Evolutionary conservation across 2,888 invertebrate genomes (phyloP), one percentile per base, ranked within the genome.

Genomic region (Dasypolia templi): DNA sequence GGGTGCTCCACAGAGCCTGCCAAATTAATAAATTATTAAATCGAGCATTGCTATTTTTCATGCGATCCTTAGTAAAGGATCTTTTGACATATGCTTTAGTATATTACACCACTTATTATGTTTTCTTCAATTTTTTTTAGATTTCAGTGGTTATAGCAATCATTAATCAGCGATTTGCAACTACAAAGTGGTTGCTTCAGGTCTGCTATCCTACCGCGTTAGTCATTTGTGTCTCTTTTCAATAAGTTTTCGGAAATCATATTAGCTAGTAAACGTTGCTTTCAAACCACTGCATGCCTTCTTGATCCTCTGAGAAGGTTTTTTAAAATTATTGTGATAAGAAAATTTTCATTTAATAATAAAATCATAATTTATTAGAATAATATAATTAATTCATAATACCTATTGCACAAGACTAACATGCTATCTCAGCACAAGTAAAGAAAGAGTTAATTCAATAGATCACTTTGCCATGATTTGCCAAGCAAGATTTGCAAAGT

Each of bases 21-120:
- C 17, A 67, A 75, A 46, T 55, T 6, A 55, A 46, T 46, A 44
- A 6, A 55, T 29, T 3, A 74, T 73, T 51, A 58, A 75, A 22
- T 53, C 2, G 9, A 0, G 19, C 39, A 39, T 39, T 49, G 9
- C 6, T 26, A 35, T 39, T 46, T 53, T 44, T 44, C 6, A n/a
- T 19, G 3, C 0, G 1, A 67, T 17, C 1, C 3, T 19, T 7
- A 12, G 19, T n/a, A 26, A n/a, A 12, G 5, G 2, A 67, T 39
- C 3, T 69, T 39, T 39, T 39, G 17, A 64, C 1, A 29, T 11
- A 0, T 39, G 14, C 14, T 19, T 29, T 32, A 42, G 7, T n/a
- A 22, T 19, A 22, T 22, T 6, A 65, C 5, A 29, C 3, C 35
- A 32, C 42, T n/a, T 68, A 69, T 35, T n/a, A 12, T 26, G 22